Conservation (phyloP, 2,113 vertebrate genomes). For the Neodontobutis hainanensis region DNA sequence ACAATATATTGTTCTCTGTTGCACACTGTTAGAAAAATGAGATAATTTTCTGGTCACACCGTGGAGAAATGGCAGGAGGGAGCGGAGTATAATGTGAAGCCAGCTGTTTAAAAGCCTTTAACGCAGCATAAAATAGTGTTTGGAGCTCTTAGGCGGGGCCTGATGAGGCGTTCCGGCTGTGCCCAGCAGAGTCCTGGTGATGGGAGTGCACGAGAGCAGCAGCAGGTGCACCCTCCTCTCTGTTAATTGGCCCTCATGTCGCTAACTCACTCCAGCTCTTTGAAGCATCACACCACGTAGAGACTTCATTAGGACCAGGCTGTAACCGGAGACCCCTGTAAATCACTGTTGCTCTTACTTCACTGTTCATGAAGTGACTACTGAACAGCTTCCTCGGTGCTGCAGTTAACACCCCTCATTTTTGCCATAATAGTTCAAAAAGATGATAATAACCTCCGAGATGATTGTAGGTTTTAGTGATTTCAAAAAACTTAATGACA, state of each 20-base stretch:
- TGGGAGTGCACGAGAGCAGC: conserved; percentile 53
- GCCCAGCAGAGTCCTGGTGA: conserved; percentile 43
- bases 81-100: conserved; percentile 25
- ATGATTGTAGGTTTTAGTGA: background rate
- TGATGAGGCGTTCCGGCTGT: conserved; percentile 48
- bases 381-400: conserved; percentile 19
- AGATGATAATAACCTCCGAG: background rate
- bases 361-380: conserved; percentile 35
- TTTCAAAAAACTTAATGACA: background rate
- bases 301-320: conserved; percentile 61
- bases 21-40: conserved; percentile 18
- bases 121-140: conserved; percentile 48
- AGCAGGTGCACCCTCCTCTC: conserved; percentile 61
- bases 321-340: conserved; percentile 53
- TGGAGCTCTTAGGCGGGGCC: conserved; percentile 33
- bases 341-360: conserved; percentile 42
- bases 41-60: conserved; percentile 32
- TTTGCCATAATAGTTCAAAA: background rate
- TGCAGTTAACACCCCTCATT: background rate
- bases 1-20: background rate
- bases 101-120: conserved; percentile 35
- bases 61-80: conserved; percentile 36
- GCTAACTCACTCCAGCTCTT: conserved; percentile 59
- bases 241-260: conserved; percentile 73
- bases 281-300: conserved; percentile 51